Percentiles rank a stretch among this genome's conserved stretches.
Evolutionary conservation across 2,113 vertebrate genomes (phyloP).

Genomic region (Amphiprion ocellaris): DNA sequence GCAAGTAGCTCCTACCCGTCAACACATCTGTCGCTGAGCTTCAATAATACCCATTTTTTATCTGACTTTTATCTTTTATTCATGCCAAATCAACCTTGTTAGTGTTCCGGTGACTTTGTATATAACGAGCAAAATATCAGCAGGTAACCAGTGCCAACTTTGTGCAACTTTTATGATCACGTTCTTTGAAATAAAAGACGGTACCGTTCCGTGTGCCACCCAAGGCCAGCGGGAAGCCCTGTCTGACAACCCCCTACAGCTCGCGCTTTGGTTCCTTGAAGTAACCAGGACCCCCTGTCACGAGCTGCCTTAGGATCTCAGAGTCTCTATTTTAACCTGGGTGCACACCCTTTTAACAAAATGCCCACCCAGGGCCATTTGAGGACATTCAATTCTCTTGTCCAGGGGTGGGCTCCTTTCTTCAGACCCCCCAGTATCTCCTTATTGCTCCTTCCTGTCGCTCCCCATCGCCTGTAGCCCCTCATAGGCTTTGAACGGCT

Average conservation of each 20-base stretch:
- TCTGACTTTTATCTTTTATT: constrained; percentile 71
- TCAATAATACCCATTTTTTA: constrained; percentile 33
- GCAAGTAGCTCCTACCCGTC: constrained; percentile 30
- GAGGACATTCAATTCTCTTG: constrained; percentile 38
- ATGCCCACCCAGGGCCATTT: constrained; percentile 62
- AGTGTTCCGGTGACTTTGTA: constrained; percentile 57
- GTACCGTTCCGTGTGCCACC: constrained; percentile 54
- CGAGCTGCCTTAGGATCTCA: constrained; percentile 40
- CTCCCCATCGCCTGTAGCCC: constrained; percentile 39
- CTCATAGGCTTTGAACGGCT: constrained; percentile 45
- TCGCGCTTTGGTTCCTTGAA: constrained; percentile 44
- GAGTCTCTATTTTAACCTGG: constrained; percentile 53
- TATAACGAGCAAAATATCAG: constrained; percentile 76
- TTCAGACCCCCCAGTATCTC: constrained; percentile 43
- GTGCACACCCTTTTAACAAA: constrained; percentile 40
- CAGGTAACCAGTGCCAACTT: constrained; percentile 62
- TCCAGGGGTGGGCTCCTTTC: constrained; percentile 39
- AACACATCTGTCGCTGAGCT: constrained; percentile 55
- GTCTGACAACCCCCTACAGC: constrained; percentile 69
- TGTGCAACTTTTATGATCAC: constrained; percentile 62
- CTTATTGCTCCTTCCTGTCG: constrained; percentile 53
- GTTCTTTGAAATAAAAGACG: constrained; percentile 58
- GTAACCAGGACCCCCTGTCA: constrained; percentile 57
- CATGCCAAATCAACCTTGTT: constrained; percentile 72
- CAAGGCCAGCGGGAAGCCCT: constrained; percentile 47